Percentiles rank a stretch among this genome's conserved stretches.
These are phyloP conservation scores for Philaenus spumarius DNA, from an alignment of 1,140 invertebrate species.

Conservation along the genomic window DNA sequence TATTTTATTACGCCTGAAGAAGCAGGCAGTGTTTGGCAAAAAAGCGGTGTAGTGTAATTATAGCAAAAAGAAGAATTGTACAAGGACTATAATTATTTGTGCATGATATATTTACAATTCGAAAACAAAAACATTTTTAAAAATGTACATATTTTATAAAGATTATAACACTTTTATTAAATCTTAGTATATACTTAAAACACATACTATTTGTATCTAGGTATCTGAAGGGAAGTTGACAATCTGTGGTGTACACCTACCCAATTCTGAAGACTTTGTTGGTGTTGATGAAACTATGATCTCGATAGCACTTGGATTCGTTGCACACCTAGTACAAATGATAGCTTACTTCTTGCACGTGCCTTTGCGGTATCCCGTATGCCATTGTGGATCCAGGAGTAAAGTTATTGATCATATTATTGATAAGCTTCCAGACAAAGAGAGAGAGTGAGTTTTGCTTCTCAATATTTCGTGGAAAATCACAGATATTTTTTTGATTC, in stretches of 20 bases:
- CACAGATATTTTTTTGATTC: neutral
- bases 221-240: conserved; percentile 49
- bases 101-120: too few species aligned
- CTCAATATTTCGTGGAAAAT: too few species aligned
- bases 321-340: conserved; percentile 72
- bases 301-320: conserved; percentile 71
- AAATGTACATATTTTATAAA: too few species aligned
- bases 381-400: conserved; percentile 67
- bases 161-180: too few species aligned
- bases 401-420: conserved; percentile 70
- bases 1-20: too few species aligned
- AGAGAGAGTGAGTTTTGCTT: conserved; percentile 57
- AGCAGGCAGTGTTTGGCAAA: too few species aligned
- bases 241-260: conserved; percentile 65
- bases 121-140: too few species aligned
- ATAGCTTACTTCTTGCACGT: conserved; percentile 72
- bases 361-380: conserved; percentile 70
- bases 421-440: conserved; percentile 58
- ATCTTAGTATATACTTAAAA: too few species aligned
- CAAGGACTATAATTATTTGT: too few species aligned
- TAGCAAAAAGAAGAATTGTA: too few species aligned
- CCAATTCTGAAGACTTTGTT: conserved; percentile 59
- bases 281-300: conserved; percentile 56
- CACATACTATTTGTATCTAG: conserved; percentile 38
- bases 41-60: too few species aligned